phyloP scores from a whole-genome alignment of 2,797 vertebrate genomes.

The Lophotriccus pileatus region DNA sequence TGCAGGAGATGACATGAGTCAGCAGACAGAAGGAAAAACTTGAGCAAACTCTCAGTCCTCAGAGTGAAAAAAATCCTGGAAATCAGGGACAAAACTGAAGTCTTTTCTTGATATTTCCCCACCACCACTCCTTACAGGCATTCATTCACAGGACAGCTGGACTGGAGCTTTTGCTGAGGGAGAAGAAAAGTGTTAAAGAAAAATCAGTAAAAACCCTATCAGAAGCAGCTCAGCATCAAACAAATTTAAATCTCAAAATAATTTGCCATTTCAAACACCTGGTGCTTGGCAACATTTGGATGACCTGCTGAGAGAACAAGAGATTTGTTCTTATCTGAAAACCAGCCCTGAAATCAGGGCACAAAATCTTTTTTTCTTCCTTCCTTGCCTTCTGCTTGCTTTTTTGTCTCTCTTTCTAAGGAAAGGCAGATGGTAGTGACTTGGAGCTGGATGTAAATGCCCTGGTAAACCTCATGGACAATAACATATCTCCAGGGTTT shows the following conservation, averaged over 20 bases:
- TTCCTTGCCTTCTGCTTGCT: not conserved
- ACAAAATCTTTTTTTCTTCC: not conserved
- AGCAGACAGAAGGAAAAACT: conserved; percentile 42
- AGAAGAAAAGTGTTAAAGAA: not conserved
- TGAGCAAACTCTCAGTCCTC: conserved; percentile 44
- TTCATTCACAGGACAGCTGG: not conserved
- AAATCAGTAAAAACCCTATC: not conserved
- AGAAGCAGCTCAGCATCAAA: not conserved
- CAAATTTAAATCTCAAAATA: conserved; percentile 6
- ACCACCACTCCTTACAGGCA: not conserved
- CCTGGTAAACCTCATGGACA: not conserved
- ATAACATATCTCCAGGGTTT: not conserved
- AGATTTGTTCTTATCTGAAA: not conserved
- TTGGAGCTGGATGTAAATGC: not conserved
- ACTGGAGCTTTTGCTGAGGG: not conserved
- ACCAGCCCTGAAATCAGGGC: not conserved
- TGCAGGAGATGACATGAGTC: conserved; percentile 45
- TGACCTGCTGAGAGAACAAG: not conserved
- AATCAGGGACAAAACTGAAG: conserved; percentile 37
- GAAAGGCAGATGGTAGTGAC: not conserved
- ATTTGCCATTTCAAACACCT: conserved; percentile 46
- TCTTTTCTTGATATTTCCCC: not conserved
- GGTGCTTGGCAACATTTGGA: conserved; percentile 24
- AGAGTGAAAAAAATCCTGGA: conserved; percentile 39
- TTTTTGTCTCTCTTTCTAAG: not conserved